phyloP scores from a whole-genome alignment of 2,797 vertebrate genomes.

The Semotilus atromaculatus region DNA sequence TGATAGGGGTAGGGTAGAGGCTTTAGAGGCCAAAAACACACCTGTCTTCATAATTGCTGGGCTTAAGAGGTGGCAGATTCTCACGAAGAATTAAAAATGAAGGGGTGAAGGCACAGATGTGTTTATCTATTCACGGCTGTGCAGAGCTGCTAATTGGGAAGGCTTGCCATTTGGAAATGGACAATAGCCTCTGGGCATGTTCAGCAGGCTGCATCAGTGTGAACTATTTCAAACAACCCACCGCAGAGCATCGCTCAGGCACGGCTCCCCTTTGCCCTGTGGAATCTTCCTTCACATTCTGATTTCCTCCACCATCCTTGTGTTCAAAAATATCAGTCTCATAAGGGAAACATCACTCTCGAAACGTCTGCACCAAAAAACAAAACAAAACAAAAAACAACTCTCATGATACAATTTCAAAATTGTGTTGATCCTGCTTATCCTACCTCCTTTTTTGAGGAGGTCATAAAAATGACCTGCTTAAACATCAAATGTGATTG shows the following conservation, averaged over 20 bases:
- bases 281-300: slow-evolving; percentile 28
- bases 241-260: neutral
- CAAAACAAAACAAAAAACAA: neutral
- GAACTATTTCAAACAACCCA: slow-evolving; percentile 29
- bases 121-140: slow-evolving; percentile 54
- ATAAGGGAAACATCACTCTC: slow-evolving; percentile 2
- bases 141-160: slow-evolving; percentile 55
- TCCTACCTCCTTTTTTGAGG: neutral
- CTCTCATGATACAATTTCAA: neutral
- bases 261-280: slow-evolving; percentile 21
- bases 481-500: neutral
- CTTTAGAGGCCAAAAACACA: slow-evolving; percentile 34
- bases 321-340: neutral
- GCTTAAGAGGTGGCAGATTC: slow-evolving; percentile 26
- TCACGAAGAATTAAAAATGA: slow-evolving; percentile 2
- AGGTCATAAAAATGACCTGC: neutral
- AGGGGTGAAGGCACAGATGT: slow-evolving; percentile 43
- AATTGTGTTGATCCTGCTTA: neutral
- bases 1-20: slow-evolving; percentile 8
- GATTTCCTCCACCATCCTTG: slow-evolving; percentile 10
- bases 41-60: slow-evolving; percentile 30
- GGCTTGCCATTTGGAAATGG: slow-evolving; percentile 58
- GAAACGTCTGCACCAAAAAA: neutral
- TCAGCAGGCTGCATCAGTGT: slow-evolving; percentile 28
- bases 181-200: slow-evolving; percentile 55